These are phyloP conservation scores for Lepus oiostolus DNA, from an alignment of 2,797 vertebrate species.

Conservation along the genomic window DNA sequence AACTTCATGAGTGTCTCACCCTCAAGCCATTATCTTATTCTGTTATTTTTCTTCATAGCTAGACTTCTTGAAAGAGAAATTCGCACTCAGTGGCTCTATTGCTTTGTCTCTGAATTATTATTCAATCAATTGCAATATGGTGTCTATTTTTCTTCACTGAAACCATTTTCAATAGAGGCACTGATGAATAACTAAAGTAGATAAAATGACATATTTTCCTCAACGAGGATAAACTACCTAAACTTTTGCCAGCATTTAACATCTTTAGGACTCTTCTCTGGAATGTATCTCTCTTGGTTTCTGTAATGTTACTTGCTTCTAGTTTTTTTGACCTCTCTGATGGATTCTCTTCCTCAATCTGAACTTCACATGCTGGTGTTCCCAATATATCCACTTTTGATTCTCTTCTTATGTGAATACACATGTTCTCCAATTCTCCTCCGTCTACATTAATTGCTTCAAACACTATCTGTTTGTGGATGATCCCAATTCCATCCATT, in stretches of 20 bases:
- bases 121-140: background rate
- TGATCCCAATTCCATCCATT: background rate
- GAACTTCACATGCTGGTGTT: background rate
- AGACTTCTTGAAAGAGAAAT: background rate
- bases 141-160: constrained; percentile 30
- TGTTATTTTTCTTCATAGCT: constrained; percentile 20
- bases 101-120: constrained; percentile 49
- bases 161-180: constrained; percentile 18
- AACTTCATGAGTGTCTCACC: background rate
- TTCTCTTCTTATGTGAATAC: constrained; percentile 36
- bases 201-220: constrained; percentile 19
- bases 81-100: background rate
- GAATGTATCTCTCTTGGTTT: background rate
- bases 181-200: constrained; percentile 52
- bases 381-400: background rate
- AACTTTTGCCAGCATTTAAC: background rate
- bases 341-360: background rate
- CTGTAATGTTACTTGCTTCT: background rate
- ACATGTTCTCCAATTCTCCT: background rate
- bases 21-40: constrained; percentile 11
- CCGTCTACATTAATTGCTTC: background rate
- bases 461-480: background rate
- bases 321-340: background rate
- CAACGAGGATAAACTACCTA: background rate
- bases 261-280: constrained; percentile 10